Evolutionary conservation across 2,113 vertebrate genomes (phyloP).

Genomic region (Datnioides undecimradiatus): DNA sequence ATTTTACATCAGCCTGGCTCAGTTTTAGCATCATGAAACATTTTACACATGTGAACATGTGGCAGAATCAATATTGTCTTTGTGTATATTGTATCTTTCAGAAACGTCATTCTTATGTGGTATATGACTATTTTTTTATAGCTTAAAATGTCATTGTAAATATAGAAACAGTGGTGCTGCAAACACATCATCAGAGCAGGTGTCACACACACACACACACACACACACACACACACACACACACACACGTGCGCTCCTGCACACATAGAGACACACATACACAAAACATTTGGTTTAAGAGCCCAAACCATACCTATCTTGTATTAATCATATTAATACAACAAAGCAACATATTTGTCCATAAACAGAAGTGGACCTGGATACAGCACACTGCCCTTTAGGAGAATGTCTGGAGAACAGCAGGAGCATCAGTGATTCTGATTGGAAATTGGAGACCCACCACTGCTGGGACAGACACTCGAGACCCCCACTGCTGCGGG

Average conservation of each 20-base stretch:
- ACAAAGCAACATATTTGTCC: not conserved
- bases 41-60: not conserved
- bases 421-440: constrained; percentile 10
- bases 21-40: not conserved
- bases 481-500: constrained; percentile 45
- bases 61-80: too few species aligned
- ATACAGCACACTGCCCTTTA: not conserved
- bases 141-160: too few species aligned
- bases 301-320: not conserved
- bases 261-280: too few species aligned
- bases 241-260: too few species aligned
- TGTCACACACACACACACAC: not conserved
- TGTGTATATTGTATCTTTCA: too few species aligned
- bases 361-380: too few species aligned
- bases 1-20: not conserved
- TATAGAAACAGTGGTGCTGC: too few species aligned
- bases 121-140: too few species aligned
- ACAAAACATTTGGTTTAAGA: not conserved
- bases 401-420: constrained; percentile 9
- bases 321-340: not conserved
- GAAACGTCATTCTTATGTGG: too few species aligned
- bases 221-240: too few species aligned
- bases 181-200: not conserved
- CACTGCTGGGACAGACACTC: constrained; percentile 23
- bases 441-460: constrained; percentile 55